phyloP scores from a whole-genome alignment of 1,140 invertebrate genomes.

The Eciton burchellii region DNA sequence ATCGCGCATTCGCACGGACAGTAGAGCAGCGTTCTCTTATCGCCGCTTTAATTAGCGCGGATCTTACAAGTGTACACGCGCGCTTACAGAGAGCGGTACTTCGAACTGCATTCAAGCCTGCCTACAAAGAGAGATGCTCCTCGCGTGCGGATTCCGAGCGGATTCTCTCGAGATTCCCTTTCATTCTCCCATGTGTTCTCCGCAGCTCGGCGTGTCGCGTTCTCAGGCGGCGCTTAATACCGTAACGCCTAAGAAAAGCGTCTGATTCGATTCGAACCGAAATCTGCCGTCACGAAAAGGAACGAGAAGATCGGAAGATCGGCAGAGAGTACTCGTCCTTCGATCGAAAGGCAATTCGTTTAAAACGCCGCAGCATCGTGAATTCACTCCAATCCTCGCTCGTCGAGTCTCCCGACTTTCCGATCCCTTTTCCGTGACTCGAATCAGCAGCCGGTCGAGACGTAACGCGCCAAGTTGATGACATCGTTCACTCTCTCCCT shows the following conservation, averaged over 20 bases:
- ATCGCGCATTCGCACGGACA: neutral
- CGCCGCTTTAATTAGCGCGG: constrained; percentile 57
- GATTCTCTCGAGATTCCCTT: too few species aligned
- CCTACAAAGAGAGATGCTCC: neutral
- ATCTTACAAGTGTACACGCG: constrained; percentile 14
- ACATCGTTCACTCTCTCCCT: neutral
- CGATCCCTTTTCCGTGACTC: neutral
- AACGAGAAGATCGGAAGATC: neutral
- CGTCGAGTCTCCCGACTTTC: neutral
- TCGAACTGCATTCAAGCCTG: constrained; percentile 17
- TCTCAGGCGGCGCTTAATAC: neutral
- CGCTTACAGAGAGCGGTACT: too few species aligned
- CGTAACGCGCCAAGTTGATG: neutral
- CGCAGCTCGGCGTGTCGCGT: too few species aligned
- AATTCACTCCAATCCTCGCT: neutral
- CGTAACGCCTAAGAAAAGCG: neutral
- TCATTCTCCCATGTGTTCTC: too few species aligned
- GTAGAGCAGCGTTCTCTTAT: constrained; percentile 27
- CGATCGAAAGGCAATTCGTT: neutral
- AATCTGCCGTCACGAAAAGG: neutral
- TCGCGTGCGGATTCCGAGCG: too few species aligned
- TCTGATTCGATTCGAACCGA: neutral
- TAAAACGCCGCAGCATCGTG: neutral
- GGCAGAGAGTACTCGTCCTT: neutral
- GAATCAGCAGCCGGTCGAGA: neutral